Evolutionary conservation across 2,888 invertebrate genomes (phyloP), one percentile per base, ranked within the genome.

Genomic region (Phasia obesa): DNA sequence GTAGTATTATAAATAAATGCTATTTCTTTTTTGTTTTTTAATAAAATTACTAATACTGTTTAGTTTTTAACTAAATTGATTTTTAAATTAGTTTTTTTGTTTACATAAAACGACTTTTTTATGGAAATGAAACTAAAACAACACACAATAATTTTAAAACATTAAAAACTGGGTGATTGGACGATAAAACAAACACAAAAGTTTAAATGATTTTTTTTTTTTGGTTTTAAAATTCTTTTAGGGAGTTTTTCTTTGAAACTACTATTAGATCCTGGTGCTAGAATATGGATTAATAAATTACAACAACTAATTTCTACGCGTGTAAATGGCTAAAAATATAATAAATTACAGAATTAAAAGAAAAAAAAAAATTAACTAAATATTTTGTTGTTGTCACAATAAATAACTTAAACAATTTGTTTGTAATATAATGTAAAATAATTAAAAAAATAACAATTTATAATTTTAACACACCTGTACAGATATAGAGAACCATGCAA

Each of bases 401-500:
- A 35, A 49, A 35, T 35, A 15, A 55, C 44, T 53, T 73, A 65
- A 31, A 75, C 23, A 65, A 74, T 67, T 55, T 53, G 47, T 65
- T 57, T 78, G 25, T n/a, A 65, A 59, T 69, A 60, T 53, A 65
- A 60, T 44, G 23, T 65, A 60, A 49, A 69, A 73, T 62, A 62
- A 57, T 27, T 7, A 44, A 75, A 44, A n/a, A 65, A 19, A 44
- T 70, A 60, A 49, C 44, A 74, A 74, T 79, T 79, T 75, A 76
- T 79, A 71, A 79, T 79, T 79, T 71, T 69, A 89, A 91, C 91
- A 90, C 91, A 91, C 91, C 91, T 91, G 89, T 86, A 88, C 91
- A 91, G 86, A 90, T 88, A 89, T 87, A 89, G 87, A 91, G 88
- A 87, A 91, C 87, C 90, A 90, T 89, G 91, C 91, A 91, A 89